These are phyloP conservation scores for Otus scops DNA, from an alignment of 2,797 vertebrate species.

Conservation along the genomic window DNA sequence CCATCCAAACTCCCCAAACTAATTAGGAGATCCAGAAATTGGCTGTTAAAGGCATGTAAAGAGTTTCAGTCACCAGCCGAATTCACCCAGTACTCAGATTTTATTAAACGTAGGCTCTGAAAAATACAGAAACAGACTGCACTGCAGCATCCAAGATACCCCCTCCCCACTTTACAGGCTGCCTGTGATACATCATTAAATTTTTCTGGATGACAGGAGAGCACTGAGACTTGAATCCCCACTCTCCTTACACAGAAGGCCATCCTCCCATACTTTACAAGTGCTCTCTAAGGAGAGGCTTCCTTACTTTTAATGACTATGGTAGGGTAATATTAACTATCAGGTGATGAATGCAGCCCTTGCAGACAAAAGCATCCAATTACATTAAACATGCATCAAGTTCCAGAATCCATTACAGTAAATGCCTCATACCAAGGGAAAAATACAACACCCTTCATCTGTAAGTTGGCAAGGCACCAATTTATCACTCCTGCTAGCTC, in stretches of 20 bases:
- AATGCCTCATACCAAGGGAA: not conserved
- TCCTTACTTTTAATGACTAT: not conserved
- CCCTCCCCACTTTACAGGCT: not conserved
- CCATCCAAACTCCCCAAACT: not conserved
- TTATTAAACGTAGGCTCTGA: not conserved
- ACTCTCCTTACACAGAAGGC: too few relatives aligned
- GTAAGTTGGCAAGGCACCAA: not conserved
- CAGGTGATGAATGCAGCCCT: not conserved
- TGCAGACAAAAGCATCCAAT: not conserved
- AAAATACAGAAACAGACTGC: not conserved
- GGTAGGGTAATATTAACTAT: not conserved
- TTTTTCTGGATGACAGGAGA: not conserved
- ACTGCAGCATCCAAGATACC: not conserved
- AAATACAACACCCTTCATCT: not conserved
- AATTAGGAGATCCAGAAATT: rapidly evolving
- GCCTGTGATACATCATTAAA: not conserved
- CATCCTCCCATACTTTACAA: not conserved
- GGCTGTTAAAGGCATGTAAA: not conserved
- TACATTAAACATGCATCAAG: not conserved
- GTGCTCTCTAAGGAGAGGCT: not conserved
- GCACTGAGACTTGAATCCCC: not conserved
- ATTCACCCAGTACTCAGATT: not conserved
- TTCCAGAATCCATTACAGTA: not conserved
- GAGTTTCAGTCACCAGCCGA: not conserved
- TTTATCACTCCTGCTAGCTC: not conserved